Percentiles rank a stretch among this genome's conserved stretches.
Conservation (phyloP, 1,140 invertebrate genomes). For the Alviniconcha marisindica region DNA sequence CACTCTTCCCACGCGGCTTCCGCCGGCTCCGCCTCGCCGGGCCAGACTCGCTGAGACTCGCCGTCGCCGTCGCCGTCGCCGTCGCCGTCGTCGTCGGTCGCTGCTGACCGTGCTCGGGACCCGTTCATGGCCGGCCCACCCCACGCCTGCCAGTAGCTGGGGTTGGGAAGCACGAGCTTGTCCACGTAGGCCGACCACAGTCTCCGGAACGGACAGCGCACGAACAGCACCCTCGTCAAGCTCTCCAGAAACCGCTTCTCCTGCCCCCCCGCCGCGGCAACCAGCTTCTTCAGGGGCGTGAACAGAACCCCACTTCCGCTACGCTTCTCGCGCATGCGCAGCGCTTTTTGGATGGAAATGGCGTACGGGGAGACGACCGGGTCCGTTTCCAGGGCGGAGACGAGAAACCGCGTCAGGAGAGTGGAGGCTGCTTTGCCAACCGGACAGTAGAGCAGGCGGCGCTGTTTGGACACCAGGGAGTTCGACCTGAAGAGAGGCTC, state of each 20-base stretch:
- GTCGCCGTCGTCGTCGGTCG: neutral
- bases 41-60: neutral
- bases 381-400: constrained; percentile 22
- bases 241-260: constrained; percentile 12
- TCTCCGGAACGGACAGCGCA: neutral
- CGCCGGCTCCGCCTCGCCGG: neutral
- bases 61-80: neutral
- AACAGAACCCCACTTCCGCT: neutral
- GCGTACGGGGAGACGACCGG: constrained; percentile 24
- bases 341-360: constrained; percentile 33
- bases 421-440: constrained; percentile 45
- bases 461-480: constrained; percentile 26
- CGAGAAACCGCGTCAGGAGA: constrained; percentile 37
- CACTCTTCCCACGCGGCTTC: neutral
- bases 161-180: constrained; percentile 27
- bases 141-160: constrained; percentile 26
- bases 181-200: constrained; percentile 35
- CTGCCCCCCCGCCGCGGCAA: neutral
- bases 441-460: constrained; percentile 38
- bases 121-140: constrained; percentile 6
- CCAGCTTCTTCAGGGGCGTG: neutral
- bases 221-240: constrained; percentile 28
- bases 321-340: constrained; percentile 20
- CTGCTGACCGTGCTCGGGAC: neutral
- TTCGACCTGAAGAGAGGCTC: neutral